A percentile compares a stretch with the other conserved stretches of the same genome.
phyloP scores from a whole-genome alignment of 2,113 vertebrate genomes.

The Agapornis roseicollis region DNA sequence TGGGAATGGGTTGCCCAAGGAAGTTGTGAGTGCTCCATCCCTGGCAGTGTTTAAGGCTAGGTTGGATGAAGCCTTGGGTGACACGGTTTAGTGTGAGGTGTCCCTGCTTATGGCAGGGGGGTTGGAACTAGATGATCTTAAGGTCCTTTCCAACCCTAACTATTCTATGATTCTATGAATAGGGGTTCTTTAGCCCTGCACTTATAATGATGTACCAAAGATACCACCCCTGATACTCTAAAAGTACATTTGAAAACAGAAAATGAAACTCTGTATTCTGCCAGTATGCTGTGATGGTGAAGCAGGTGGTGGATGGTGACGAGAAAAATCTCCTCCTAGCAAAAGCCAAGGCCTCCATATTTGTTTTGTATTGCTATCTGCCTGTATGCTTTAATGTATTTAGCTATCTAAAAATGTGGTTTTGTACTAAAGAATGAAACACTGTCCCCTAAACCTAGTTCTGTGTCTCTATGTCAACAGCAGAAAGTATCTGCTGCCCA shows the following conservation, averaged over 20 bases:
- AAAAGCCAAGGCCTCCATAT: not conserved
- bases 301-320: not conserved
- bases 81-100: too few species aligned
- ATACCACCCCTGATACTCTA: not conserved
- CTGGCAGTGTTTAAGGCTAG: too few species aligned
- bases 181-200: not conserved
- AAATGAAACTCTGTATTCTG: not conserved
- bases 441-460: not conserved
- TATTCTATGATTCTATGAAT: too few species aligned
- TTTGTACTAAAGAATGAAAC: not conserved
- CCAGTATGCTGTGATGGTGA: not conserved
- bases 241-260: not conserved
- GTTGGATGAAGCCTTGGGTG: too few species aligned
- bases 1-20: too few species aligned
- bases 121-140: too few species aligned
- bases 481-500: not conserved
- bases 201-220: not conserved
- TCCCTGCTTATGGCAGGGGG: too few species aligned
- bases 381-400: not conserved
- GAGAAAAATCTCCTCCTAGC: not conserved
- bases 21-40: too few species aligned
- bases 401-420: not conserved
- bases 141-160: too few species aligned
- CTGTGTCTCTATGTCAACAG: not conserved
- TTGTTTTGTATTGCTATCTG: not conserved